Evolutionary conservation across 2,888 invertebrate genomes (phyloP).

Genomic region (Drosophila affinis): DNA sequence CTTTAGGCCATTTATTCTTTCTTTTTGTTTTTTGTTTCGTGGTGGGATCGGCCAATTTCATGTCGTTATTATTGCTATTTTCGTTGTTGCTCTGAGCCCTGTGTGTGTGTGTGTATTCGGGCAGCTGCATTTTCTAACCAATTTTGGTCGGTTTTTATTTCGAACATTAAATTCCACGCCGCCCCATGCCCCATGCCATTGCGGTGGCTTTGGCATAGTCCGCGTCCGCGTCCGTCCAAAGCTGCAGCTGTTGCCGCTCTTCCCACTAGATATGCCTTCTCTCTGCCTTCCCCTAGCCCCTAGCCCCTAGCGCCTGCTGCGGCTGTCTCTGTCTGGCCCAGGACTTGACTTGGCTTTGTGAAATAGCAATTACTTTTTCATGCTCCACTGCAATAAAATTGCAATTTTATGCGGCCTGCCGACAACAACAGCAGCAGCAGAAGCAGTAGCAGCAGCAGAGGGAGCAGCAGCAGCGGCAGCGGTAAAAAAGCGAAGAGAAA

Average conservation of each 20-base stretch:
- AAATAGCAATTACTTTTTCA: constrained; percentile 79
- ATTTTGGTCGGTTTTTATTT: constrained; percentile 65
- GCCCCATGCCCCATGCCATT: constrained; percentile 38
- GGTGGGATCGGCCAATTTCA: constrained; percentile 31
- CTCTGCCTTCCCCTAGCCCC: constrained; percentile 16
- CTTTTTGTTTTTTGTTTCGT: constrained; percentile 2
- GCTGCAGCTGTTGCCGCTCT: constrained; percentile 68
- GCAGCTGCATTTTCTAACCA: constrained; percentile 65
- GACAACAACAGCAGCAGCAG: constrained; percentile 59
- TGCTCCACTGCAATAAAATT: constrained; percentile 78
- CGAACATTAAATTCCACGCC: constrained; percentile 70
- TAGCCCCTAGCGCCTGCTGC: constrained; percentile 14
- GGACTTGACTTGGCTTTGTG: constrained; percentile 61
- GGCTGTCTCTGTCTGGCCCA: constrained; percentile 37
- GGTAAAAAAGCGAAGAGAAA: constrained; percentile 22
- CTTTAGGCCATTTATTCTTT: neutral
- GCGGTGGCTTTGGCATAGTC: constrained; percentile 7
- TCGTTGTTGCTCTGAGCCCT: constrained; percentile 12
- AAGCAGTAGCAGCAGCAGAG: neutral
- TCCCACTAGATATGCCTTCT: constrained; percentile 17
- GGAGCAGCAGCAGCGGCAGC: neutral
- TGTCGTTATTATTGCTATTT: constrained; percentile 36
- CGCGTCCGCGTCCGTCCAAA: constrained; percentile 9
- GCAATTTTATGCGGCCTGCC: constrained; percentile 79
- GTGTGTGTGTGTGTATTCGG: constrained; percentile 27